Percentiles rank a stretch among this genome's conserved stretches.
Conservation (phyloP, 2,113 vertebrate species). For the Thunnus thynnus region DNA sequence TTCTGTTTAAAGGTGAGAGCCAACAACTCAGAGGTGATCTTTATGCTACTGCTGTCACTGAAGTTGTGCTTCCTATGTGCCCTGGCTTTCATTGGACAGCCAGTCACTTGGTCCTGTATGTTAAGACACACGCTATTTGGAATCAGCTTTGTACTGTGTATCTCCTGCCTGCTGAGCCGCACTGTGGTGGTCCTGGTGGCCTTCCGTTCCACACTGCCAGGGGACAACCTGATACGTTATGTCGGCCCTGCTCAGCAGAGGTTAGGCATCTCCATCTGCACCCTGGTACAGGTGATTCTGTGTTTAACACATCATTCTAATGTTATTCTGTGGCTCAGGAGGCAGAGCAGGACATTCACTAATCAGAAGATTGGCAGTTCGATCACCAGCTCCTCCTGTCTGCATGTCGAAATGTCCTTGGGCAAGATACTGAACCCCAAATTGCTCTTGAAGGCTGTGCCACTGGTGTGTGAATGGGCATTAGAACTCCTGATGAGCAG, state of each 20-base stretch:
- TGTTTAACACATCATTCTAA: background rate
- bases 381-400: too few relatives aligned
- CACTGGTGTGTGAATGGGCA: too few relatives aligned
- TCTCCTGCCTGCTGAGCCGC: slow-evolving; percentile 73
- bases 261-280: slow-evolving; percentile 65
- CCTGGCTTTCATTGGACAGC: slow-evolving; percentile 63
- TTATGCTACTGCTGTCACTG: slow-evolving; percentile 70
- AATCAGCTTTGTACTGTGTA: slow-evolving; percentile 76
- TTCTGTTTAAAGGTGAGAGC: slow-evolving; percentile 48
- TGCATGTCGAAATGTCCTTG: too few relatives aligned
- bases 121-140: slow-evolving; percentile 75
- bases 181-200: slow-evolving; percentile 72
- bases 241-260: slow-evolving; percentile 71
- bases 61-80: slow-evolving; percentile 72
- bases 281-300: slow-evolving; percentile 56
- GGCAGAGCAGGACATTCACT: too few relatives aligned
- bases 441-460: too few relatives aligned
- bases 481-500: too few relatives aligned
- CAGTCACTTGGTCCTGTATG: slow-evolving; percentile 64
- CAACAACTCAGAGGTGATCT: slow-evolving; percentile 75
- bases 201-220: slow-evolving; percentile 64
- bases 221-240: slow-evolving; percentile 62
- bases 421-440: too few relatives aligned
- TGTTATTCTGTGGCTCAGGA: background rate
- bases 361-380: too few relatives aligned